A percentile compares a stretch with the other conserved stretches of the same genome.
These are phyloP conservation scores for Nyctereutes procyonoides DNA, from an alignment of 2,113 vertebrate genomes.

Conservation along the genomic window DNA sequence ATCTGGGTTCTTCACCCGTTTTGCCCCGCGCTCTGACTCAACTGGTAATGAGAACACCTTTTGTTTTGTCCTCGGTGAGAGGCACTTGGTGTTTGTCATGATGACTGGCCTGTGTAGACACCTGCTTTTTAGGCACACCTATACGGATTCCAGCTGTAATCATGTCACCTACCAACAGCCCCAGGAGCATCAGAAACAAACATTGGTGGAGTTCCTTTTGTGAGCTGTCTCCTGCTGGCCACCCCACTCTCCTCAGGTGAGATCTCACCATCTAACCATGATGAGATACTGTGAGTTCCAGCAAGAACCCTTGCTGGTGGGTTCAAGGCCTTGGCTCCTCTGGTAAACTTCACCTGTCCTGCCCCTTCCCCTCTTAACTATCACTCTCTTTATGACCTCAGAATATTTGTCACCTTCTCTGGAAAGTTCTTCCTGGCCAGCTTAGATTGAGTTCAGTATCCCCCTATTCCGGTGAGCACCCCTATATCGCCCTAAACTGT, in stretches of 20 bases:
- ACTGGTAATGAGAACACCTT: background rate
- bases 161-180: background rate
- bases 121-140: conserved; percentile 57
- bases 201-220: background rate
- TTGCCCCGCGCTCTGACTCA: conserved; percentile 21
- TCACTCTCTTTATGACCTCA: background rate
- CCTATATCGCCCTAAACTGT: background rate
- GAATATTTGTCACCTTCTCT: background rate
- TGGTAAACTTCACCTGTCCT: background rate
- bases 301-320: background rate
- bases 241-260: background rate
- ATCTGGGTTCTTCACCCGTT: background rate
- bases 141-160: background rate
- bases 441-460: background rate
- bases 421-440: background rate
- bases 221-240: background rate
- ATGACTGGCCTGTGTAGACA: conserved; percentile 44
- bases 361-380: background rate
- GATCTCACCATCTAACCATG: background rate
- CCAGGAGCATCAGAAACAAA: conserved; percentile 23
- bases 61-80: conserved; percentile 9
- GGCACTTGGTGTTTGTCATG: conserved; percentile 2
- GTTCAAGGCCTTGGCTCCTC: background rate
- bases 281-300: background rate
- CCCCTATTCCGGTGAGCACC: background rate